Evolutionary conservation across 2,888 invertebrate genomes (phyloP).

Genomic region (Aspidapion aeneum): DNA sequence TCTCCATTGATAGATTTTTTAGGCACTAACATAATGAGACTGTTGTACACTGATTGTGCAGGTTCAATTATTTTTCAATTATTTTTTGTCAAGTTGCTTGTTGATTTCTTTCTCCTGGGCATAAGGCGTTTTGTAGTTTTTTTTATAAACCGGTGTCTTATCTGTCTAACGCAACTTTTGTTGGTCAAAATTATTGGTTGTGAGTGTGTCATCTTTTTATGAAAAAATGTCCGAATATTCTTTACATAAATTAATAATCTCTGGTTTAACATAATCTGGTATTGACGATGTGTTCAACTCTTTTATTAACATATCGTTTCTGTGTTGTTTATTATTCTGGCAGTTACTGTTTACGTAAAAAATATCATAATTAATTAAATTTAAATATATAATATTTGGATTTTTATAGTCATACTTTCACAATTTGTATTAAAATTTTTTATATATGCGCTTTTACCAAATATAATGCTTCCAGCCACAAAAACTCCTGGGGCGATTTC

Average conservation of each 20-base stretch:
- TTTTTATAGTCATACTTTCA: background rate
- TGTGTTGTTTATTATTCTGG: background rate
- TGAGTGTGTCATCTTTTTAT: conserved; percentile 22
- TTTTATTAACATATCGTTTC: background rate
- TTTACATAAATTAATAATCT: too few relatives aligned
- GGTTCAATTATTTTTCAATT: conserved; percentile 21
- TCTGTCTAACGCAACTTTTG: conserved; percentile 24
- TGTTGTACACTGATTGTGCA: conserved; percentile 24
- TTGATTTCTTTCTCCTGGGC: conserved; percentile 24
- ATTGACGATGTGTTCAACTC: background rate
- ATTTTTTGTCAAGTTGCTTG: conserved; percentile 21
- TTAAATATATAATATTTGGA: background rate
- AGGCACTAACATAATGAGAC: conserved; percentile 28
- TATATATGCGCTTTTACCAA: conserved; percentile 6
- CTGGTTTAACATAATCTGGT: background rate
- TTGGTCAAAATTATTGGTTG: conserved; percentile 29
- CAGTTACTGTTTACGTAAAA: background rate
- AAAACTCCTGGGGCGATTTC: conserved; percentile 1
- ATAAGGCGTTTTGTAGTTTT: conserved; percentile 27
- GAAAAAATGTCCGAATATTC: conserved; percentile 25
- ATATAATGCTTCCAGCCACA: conserved; percentile 11
- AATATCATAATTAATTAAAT: background rate
- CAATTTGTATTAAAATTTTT: conserved; percentile 15
- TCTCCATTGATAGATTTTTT: conserved; percentile 12
- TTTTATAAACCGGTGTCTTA: conserved; percentile 24